Percentiles rank a stretch among this genome's conserved stretches.
These are phyloP conservation scores for Ctenochaetus hawaiiensis DNA, from an alignment of 2,797 vertebrate species.

Conservation along the genomic window DNA sequence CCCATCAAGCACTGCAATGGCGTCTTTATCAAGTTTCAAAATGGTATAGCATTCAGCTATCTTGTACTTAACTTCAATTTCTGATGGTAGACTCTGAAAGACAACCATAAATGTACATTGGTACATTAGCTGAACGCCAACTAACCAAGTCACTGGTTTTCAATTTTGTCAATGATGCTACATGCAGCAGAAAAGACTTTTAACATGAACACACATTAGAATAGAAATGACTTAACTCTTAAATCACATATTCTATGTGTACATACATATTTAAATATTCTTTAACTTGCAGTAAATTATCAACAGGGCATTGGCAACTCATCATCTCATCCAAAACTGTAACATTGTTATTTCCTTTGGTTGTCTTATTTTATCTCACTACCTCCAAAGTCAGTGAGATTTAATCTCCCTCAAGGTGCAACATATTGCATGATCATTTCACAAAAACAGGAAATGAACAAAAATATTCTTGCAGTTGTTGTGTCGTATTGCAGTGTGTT, in stretches of 20 bases:
- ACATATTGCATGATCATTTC: not conserved
- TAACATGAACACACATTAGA: not conserved
- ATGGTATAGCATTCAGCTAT: constrained; percentile 99
- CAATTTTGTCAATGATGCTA: not conserved
- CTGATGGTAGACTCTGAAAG: constrained; percentile 93
- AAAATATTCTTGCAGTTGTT: not conserved
- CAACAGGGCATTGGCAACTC: too few relatives aligned
- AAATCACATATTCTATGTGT: not conserved
- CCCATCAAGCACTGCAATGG: constrained; percentile 97
- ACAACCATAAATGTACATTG: not conserved
- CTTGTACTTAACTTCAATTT: constrained; percentile 99
- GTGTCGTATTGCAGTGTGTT: not conserved
- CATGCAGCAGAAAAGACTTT: not conserved
- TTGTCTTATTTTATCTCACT: too few relatives aligned
- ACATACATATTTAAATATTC: too few relatives aligned
- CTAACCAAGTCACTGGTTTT: not conserved
- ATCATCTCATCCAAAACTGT: too few relatives aligned
- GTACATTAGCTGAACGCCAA: not conserved
- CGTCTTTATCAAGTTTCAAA: constrained; percentile 97
- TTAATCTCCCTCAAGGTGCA: not conserved
- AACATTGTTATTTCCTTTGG: too few relatives aligned
- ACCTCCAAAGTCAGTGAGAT: not conserved
- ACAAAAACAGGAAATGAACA: not conserved
- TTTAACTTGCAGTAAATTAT: too few relatives aligned
- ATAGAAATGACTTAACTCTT: not conserved